Conservation (phyloP, 2,888 invertebrate species). For the Thyatira batis region DNA sequence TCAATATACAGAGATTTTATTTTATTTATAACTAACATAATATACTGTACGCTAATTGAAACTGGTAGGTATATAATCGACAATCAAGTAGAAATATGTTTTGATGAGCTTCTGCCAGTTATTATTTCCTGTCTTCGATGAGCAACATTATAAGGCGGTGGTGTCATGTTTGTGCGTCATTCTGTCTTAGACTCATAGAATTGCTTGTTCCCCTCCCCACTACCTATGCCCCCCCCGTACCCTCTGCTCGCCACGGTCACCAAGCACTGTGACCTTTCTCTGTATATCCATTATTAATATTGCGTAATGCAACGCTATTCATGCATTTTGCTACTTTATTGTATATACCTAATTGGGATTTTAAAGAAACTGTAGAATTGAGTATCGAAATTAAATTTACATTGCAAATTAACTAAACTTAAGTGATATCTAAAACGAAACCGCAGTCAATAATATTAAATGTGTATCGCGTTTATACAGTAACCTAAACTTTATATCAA, state of each 20-base stretch:
- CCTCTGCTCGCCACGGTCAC: constrained; percentile 71
- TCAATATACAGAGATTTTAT: too few species aligned
- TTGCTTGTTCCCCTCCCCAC: constrained; percentile 12
- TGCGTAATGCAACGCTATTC: constrained; percentile 55
- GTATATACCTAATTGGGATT: background rate
- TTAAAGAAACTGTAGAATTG: too few species aligned
- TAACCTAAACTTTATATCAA: too few species aligned
- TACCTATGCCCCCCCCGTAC: constrained; percentile 22
- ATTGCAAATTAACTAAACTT: too few species aligned
- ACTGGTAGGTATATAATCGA: background rate
- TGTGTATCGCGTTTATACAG: too few species aligned
- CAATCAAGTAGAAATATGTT: background rate
- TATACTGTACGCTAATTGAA: background rate
- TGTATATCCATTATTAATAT: constrained; percentile 54
- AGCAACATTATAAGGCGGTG: constrained; percentile 13
- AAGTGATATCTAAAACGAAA: too few species aligned
- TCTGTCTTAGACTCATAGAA: constrained; percentile 20
- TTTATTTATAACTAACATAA: background rate
- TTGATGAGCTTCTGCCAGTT: background rate
- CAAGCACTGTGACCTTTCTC: constrained; percentile 74
- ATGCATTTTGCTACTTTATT: background rate
- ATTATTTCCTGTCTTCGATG: background rate
- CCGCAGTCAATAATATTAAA: too few species aligned
- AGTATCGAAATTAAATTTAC: too few species aligned
- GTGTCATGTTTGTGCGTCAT: constrained; percentile 41